Evolutionary conservation across 2,113 vertebrate genomes (phyloP), one percentile per base, ranked within the genome.

Genomic region (Scytalopus superciliaris): DNA sequence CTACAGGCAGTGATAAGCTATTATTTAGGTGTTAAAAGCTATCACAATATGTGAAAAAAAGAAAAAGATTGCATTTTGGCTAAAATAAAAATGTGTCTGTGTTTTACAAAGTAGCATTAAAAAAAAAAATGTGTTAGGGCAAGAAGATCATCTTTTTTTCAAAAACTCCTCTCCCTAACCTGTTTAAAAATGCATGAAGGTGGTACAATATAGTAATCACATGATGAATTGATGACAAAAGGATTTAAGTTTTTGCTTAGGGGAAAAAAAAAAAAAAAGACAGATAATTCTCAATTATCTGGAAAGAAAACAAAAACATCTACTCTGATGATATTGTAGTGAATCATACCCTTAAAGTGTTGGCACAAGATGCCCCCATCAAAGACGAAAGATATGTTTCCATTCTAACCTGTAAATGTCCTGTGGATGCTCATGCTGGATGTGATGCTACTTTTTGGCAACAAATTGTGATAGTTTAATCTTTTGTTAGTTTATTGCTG

Each of bases 251-350:
- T 9, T 1, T 14, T 73, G 80, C 73, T 5, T 31, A 33, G 6
- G n/a, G n/a, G n/a, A n/a, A n/a, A n/a, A n/a, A n/a, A 70, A 8
- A 25, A 22, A 30, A 3, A 19, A 6, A 40, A 3, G 1, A 1
- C 12, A 52, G 9, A 14, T 64, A 60, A 42, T 70, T 84, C 13
- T 52, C 49, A 42, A 82, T 55, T 62, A 35, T 56, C 33, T 55
- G 16, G 6, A 9, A 79, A 28, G 0, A n/a, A 35, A 50, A 50
- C 19, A 47, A 12, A 79, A 30, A 0, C 28, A 35, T 17, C 10
- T 53, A 35, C 18, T 44, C 3, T 60, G 16, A 53, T 70, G 27
- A 39, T n/a, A 42, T 4, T 50, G 10, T 9, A 74, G 39, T 31
- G 17, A 59, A 56, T 84, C 19, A 50, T 1, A 1, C 8, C 10